Evolutionary conservation across 2,113 vertebrate species (phyloP).

Genomic region (Meriones unguiculatus): DNA sequence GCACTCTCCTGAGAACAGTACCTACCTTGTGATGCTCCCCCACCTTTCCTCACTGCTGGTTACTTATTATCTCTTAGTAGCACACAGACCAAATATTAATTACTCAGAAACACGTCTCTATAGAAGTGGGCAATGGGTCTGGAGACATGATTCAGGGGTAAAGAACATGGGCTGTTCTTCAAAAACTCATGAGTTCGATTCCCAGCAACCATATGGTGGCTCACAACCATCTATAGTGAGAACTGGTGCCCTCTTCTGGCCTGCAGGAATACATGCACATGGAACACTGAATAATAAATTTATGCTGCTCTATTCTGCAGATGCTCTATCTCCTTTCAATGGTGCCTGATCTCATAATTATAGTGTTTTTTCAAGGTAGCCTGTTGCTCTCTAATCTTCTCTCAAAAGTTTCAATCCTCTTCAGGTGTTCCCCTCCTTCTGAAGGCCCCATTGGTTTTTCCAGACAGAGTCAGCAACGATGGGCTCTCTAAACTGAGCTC

Average conservation of each 20-base stretch:
- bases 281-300: conserved; percentile 64
- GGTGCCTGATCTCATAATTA: conserved; percentile 92
- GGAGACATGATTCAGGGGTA: too few species aligned
- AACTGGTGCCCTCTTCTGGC: too few species aligned
- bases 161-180: background rate
- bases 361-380: conserved; percentile 91
- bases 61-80: conserved; percentile 71
- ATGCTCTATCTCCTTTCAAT: conserved; percentile 93
- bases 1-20: background rate
- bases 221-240: too few species aligned
- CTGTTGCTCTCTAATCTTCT: conserved; percentile 92
- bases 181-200: background rate
- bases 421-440: background rate
- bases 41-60: background rate
- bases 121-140: background rate
- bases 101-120: conserved; percentile 35
- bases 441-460: background rate
- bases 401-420: conserved; percentile 74
- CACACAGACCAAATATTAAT: conserved; percentile 60
- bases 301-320: conserved; percentile 93
- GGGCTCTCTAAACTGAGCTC: background rate
- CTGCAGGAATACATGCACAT: too few species aligned
- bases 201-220: too few species aligned
- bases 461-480: background rate
- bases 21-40: background rate